phyloP scores from a whole-genome alignment of 2,888 invertebrate genomes.

The Gymnoscelis rufifasciata region DNA sequence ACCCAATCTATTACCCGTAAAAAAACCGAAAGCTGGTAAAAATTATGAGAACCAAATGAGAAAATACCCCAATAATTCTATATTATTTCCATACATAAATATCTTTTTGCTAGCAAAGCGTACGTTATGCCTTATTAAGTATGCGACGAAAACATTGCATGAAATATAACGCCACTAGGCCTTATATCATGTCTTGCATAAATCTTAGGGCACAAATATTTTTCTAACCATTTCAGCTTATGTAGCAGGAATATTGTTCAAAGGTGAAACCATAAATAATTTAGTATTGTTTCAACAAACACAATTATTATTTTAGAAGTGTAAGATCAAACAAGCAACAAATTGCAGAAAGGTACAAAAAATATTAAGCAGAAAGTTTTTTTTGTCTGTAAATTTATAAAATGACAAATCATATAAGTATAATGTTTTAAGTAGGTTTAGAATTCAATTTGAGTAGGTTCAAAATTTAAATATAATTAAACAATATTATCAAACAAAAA shows the following conservation, averaged over 20 bases:
- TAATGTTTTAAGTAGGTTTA: no score
- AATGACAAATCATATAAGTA: no score
- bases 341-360: no score
- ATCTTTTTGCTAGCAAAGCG: constrained; percentile 52
- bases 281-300: no score
- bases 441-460: no score
- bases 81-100: constrained; percentile 28
- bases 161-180: constrained; percentile 51
- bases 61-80: constrained; percentile 19
- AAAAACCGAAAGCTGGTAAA: constrained; percentile 4
- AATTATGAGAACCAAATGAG: constrained; percentile 9
- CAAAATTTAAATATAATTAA: no score
- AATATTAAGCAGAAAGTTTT: no score
- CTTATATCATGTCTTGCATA: constrained; percentile 39
- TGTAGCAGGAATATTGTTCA: constrained; percentile 1
- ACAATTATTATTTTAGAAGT: no score
- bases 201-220: constrained; percentile 22
- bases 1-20: not conserved
- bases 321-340: no score
- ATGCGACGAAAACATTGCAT: constrained; percentile 67
- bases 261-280: no score
- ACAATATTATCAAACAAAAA: no score
- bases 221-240: constrained; percentile 15
- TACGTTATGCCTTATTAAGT: constrained; percentile 65
- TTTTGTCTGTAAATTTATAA: no score